These are phyloP conservation scores for Dasyprocta punctata DNA, from an alignment of 2,113 vertebrate genomes.

Conservation along the genomic window DNA sequence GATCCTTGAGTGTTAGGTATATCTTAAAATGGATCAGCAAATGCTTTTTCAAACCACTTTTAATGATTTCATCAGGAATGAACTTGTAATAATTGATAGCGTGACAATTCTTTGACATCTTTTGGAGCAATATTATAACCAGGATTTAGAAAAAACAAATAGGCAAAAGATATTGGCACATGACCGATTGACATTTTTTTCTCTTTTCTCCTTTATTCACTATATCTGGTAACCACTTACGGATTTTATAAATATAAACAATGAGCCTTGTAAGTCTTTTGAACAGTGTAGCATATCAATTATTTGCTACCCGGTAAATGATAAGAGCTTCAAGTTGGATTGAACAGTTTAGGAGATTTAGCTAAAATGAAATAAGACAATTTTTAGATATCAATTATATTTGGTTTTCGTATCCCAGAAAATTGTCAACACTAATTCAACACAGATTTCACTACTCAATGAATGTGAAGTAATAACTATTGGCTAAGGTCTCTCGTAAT, in stretches of 20 bases:
- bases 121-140: slow-evolving; percentile 18
- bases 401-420: slow-evolving; percentile 33
- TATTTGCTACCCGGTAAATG: neutral
- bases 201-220: slow-evolving; percentile 31
- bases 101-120: slow-evolving; percentile 34
- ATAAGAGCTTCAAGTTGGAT: slow-evolving; percentile 4
- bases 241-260: slow-evolving; percentile 52
- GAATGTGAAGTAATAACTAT: slow-evolving; percentile 17
- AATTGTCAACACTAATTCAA: slow-evolving; percentile 2
- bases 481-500: slow-evolving; percentile 1
- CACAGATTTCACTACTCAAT: slow-evolving; percentile 46
- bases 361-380: slow-evolving; percentile 31
- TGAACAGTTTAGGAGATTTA: slow-evolving; percentile 32
- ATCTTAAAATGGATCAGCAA: slow-evolving; percentile 35
- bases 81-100: neutral
- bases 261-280: slow-evolving; percentile 18
- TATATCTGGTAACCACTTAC: neutral
- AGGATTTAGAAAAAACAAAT: slow-evolving; percentile 14
- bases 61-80: neutral
- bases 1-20: neutral
- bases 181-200: slow-evolving; percentile 32
- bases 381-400: slow-evolving; percentile 38
- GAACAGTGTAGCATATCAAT: neutral
- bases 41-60: slow-evolving; percentile 30
- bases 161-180: neutral